These are phyloP conservation scores for Latheticus oryzae DNA, from an alignment of 2,888 invertebrate species.

Conservation along the genomic window DNA sequence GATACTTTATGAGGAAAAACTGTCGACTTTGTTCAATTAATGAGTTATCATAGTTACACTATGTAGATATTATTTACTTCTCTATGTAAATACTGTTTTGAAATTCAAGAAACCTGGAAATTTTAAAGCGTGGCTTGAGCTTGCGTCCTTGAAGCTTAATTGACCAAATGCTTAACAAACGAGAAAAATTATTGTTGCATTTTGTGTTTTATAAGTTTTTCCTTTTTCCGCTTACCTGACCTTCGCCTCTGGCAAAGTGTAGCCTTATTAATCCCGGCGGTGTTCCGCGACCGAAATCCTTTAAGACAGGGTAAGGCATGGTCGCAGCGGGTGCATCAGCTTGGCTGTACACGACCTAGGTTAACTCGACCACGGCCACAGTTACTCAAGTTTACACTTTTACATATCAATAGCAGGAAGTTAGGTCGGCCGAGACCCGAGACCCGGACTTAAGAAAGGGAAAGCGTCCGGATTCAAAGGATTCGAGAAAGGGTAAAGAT, in stretches of 20 bases:
- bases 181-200: too few relatives aligned
- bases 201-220: too few relatives aligned
- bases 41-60: too few relatives aligned
- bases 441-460: conserved; percentile 57
- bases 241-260: neutral
- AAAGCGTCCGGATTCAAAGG: conserved; percentile 57
- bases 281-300: conserved; percentile 35
- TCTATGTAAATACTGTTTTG: too few relatives aligned
- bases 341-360: conserved; percentile 63
- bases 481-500: conserved; percentile 57
- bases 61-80: too few relatives aligned
- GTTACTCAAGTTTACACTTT: conserved; percentile 57
- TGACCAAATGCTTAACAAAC: too few relatives aligned
- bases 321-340: conserved; percentile 34
- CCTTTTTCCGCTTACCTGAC: too few relatives aligned
- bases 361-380: conserved; percentile 63
- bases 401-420: conserved; percentile 57
- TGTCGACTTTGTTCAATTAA: too few relatives aligned
- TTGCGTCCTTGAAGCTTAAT: too few relatives aligned
- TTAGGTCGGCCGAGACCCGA: conserved; percentile 49
- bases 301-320: conserved; percentile 12
- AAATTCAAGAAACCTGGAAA: too few relatives aligned
- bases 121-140: too few relatives aligned
- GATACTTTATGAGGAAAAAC: too few relatives aligned
- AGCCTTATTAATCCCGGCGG: conserved; percentile 33